Evolutionary conservation across 2,797 vertebrate genomes (phyloP).

Genomic region (Anguilla marmorata): DNA sequence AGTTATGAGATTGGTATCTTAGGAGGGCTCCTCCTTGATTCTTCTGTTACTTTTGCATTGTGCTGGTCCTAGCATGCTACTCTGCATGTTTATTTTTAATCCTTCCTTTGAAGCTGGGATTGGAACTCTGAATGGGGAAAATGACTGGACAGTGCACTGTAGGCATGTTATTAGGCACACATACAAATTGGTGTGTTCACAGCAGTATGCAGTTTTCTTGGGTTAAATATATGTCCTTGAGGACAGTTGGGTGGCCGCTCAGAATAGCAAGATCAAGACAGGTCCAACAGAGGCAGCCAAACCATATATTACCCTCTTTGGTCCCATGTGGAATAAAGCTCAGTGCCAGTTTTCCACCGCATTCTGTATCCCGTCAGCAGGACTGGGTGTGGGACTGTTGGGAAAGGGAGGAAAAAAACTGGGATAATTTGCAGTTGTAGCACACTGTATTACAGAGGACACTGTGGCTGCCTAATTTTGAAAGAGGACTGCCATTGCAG

Average conservation of each 20-base stretch:
- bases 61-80: slow-evolving; percentile 36
- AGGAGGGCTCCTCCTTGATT: background rate
- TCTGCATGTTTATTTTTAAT: slow-evolving; percentile 57
- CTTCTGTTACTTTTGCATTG: slow-evolving; percentile 41
- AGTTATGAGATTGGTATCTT: background rate
- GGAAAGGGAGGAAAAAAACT: slow-evolving; percentile 30
- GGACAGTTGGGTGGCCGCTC: slow-evolving; percentile 55
- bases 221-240: slow-evolving; percentile 25
- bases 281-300: slow-evolving; percentile 59
- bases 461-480: background rate
- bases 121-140: slow-evolving; percentile 53
- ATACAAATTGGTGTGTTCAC: slow-evolving; percentile 55
- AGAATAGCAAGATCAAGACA: slow-evolving; percentile 64
- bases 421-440: background rate
- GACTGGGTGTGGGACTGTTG: slow-evolving; percentile 48
- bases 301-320: slow-evolving; percentile 69
- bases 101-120: slow-evolving; percentile 58
- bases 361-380: slow-evolving; percentile 60
- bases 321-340: slow-evolving; percentile 68
- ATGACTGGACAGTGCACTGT: slow-evolving; percentile 54
- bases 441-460: background rate
- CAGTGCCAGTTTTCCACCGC: slow-evolving; percentile 71
- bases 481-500: background rate
- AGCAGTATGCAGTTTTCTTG: slow-evolving; percentile 15
- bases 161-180: slow-evolving; percentile 70